phyloP scores from a whole-genome alignment of 2,113 vertebrate species.

The Cranoglanis bouderius region DNA sequence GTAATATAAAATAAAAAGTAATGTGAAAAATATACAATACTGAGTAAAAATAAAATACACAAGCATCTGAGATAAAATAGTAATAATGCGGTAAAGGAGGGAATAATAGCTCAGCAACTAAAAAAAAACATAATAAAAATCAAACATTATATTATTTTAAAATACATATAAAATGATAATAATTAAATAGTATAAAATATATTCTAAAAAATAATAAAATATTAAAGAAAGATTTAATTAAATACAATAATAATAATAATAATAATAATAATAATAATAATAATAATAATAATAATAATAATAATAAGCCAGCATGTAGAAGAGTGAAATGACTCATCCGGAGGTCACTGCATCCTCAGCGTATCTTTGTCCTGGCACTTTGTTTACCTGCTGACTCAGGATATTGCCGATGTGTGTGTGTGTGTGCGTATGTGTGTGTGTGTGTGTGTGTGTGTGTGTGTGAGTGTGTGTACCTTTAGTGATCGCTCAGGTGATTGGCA shows the following conservation, averaged over 20 bases:
- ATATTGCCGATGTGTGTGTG: constrained; percentile 61
- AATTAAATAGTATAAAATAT: not conserved
- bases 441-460: constrained; percentile 41
- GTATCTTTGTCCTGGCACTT: constrained; percentile 60
- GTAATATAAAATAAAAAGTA: not conserved
- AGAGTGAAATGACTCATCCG: constrained; percentile 66
- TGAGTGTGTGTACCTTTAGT: constrained; percentile 60
- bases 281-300: no score
- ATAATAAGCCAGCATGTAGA: constrained; percentile 18
- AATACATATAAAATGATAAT: not conserved
- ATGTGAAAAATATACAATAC: not conserved
- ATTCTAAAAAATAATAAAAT: not conserved
- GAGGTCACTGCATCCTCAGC: constrained; percentile 73
- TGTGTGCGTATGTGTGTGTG: constrained; percentile 13
- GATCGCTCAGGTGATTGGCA: constrained; percentile 71
- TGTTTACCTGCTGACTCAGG: constrained; percentile 76
- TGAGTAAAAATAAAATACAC: not conserved
- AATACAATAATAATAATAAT: no score
- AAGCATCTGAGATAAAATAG: not conserved
- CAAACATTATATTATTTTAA: not conserved
- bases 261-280: no score
- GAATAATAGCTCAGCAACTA: not conserved
- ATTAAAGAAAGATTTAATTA: no score
- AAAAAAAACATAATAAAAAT: not conserved
- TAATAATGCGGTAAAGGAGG: not conserved